Evolutionary conservation across 2,113 vertebrate species (phyloP).

Genomic region (Cromileptes altivelis): DNA sequence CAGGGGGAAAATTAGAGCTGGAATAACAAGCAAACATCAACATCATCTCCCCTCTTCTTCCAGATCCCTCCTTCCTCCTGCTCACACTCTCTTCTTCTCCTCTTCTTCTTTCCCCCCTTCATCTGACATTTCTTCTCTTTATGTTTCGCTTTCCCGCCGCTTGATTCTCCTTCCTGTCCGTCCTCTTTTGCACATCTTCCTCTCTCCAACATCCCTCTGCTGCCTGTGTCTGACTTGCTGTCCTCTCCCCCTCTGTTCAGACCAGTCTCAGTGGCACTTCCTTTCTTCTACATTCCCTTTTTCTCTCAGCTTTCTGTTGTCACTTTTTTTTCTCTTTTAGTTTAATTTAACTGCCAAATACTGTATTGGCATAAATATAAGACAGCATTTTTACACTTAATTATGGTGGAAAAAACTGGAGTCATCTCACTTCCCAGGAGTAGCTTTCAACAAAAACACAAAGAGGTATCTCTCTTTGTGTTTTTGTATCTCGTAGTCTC

Average conservation of each 20-base stretch:
- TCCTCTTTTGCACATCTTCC: constrained; percentile 3
- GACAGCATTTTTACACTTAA: background rate
- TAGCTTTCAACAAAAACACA: background rate
- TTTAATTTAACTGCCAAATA: constrained; percentile 23
- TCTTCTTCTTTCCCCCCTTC: background rate
- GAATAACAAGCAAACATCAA: constrained; percentile 84
- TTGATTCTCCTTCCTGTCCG: constrained; percentile 27
- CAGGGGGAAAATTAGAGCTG: constrained; percentile 79
- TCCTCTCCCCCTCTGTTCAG: constrained; percentile 2
- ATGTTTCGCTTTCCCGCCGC: constrained; percentile 19
- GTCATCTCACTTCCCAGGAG: background rate
- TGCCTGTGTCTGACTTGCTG: background rate
- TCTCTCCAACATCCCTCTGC: constrained; percentile 4
- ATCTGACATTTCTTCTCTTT: constrained; percentile 36
- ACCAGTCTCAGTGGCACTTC: background rate
- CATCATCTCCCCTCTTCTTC: constrained; percentile 65
- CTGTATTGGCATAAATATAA: background rate
- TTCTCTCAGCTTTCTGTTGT: constrained; percentile 4
- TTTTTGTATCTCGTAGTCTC: background rate
- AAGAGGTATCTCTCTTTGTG: background rate
- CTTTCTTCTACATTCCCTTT: background rate
- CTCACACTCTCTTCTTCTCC: background rate
- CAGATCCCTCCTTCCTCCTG: constrained; percentile 9
- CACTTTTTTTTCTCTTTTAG: background rate
- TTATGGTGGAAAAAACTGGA: background rate